These are phyloP conservation scores for Babyrousa celebensis DNA, from an alignment of 2,797 vertebrate genomes.

Conservation along the genomic window DNA sequence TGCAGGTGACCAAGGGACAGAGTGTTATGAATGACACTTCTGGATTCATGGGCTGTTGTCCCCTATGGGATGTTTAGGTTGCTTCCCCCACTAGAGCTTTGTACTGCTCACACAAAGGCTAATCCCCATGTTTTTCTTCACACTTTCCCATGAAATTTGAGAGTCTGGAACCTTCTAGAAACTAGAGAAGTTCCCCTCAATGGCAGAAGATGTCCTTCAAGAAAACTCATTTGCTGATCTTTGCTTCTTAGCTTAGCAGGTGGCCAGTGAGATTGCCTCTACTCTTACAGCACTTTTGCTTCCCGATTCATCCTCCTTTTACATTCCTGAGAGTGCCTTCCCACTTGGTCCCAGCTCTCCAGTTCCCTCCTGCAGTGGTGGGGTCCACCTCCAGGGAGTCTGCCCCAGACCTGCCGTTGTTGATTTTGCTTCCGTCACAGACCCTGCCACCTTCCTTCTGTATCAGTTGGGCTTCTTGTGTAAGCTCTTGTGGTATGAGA, in stretches of 20 bases:
- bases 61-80: not conserved
- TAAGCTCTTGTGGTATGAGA: not conserved
- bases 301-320: not conserved
- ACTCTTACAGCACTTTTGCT: not conserved
- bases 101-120: not conserved
- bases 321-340: not conserved
- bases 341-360: not conserved
- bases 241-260: not conserved
- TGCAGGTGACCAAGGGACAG: not conserved
- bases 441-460: not conserved
- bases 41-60: not conserved
- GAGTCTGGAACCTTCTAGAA: constrained; percentile 1
- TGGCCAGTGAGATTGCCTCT: not conserved
- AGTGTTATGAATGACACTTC: not conserved
- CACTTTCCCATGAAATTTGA: not conserved
- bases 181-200: not conserved
- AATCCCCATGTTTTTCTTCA: not conserved
- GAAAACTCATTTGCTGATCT: not conserved
- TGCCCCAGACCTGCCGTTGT: not conserved
- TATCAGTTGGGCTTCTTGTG: not conserved
- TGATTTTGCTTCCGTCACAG: not conserved
- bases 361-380: not conserved
- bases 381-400: not conserved
- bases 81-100: not conserved
- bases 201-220: not conserved